Conservation (phyloP, 2,888 invertebrate genomes). For the Steinernema carpocapsae region DNA sequence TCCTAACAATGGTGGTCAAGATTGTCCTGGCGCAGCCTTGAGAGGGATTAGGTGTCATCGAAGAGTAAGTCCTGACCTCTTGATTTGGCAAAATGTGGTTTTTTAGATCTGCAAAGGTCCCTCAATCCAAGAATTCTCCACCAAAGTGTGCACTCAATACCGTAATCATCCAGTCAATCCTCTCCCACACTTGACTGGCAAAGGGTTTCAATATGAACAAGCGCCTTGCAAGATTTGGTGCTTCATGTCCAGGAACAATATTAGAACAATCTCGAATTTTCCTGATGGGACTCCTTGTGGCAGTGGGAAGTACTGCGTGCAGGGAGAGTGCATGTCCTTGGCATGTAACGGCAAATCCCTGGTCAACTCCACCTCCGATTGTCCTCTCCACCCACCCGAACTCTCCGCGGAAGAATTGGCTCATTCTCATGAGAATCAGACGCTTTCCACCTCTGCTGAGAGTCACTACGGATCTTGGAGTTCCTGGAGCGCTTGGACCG, state of each 20-base stretch:
- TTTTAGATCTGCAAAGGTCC: constrained; percentile 50
- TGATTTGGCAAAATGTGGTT: background rate
- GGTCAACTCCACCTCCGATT: background rate
- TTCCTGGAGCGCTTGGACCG: background rate
- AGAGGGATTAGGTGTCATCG: constrained; percentile 54
- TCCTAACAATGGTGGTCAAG: constrained; percentile 59
- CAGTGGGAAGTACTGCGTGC: constrained; percentile 57
- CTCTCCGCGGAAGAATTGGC: background rate
- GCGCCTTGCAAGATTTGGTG: constrained; percentile 61
- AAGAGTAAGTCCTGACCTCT: constrained; percentile 41
- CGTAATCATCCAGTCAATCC: constrained; percentile 54
- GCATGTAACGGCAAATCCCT: background rate
- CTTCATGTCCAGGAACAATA: constrained; percentile 48
- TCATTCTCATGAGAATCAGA: background rate
- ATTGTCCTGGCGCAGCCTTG: constrained; percentile 58
- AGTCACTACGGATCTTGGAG: background rate
- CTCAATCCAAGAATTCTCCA: constrained; percentile 50
- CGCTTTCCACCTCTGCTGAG: constrained; percentile 17
- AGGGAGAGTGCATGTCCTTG: constrained; percentile 54
- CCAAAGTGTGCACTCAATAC: constrained; percentile 47
- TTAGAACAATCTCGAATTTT: constrained; percentile 61
- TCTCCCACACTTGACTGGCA: constrained; percentile 54
- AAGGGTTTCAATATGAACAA: constrained; percentile 58
- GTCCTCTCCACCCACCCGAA: background rate
- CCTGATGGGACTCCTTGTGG: constrained; percentile 67